These are phyloP conservation scores for Tenebrosternarchus preto DNA, from an alignment of 2,113 vertebrate genomes.

Conservation along the genomic window DNA sequence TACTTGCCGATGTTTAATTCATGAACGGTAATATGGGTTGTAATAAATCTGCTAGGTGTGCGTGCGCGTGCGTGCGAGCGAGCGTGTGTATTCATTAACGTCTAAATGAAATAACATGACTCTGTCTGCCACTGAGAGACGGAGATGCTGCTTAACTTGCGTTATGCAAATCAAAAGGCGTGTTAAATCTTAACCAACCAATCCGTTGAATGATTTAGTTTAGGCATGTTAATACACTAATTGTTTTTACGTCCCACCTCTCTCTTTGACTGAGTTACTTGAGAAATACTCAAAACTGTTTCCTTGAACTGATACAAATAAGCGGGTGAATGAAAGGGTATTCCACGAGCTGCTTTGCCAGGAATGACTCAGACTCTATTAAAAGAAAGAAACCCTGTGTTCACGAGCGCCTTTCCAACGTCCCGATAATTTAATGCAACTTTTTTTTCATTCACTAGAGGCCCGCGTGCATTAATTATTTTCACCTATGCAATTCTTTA, in stretches of 20 bases:
- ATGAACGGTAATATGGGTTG: conserved; percentile 61
- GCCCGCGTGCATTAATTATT: conserved; percentile 22
- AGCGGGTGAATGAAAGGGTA: no score
- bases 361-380: no score
- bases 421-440: conserved; percentile 21
- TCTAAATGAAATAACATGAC: no score
- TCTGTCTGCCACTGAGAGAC: conserved; percentile 18
- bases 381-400: no score
- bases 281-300: no score
- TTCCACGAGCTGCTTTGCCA: no score
- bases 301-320: no score
- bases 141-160: conserved; percentile 26
- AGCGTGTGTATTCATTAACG: conserved; percentile 35
- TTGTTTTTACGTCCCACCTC: not conserved
- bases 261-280: not conserved
- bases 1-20: conserved; percentile 65
- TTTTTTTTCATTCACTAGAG: conserved; percentile 47
- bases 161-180: conserved; percentile 40
- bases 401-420: not conserved
- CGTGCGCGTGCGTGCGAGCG: not conserved
- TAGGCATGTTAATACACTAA: not conserved
- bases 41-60: conserved; percentile 58
- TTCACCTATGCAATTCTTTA: not conserved
- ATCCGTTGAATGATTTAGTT: not conserved
- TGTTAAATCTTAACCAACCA: conserved; percentile 3